Evolutionary conservation across 2,797 vertebrate species (phyloP).

Genomic region (Sardinella longiceps): DNA sequence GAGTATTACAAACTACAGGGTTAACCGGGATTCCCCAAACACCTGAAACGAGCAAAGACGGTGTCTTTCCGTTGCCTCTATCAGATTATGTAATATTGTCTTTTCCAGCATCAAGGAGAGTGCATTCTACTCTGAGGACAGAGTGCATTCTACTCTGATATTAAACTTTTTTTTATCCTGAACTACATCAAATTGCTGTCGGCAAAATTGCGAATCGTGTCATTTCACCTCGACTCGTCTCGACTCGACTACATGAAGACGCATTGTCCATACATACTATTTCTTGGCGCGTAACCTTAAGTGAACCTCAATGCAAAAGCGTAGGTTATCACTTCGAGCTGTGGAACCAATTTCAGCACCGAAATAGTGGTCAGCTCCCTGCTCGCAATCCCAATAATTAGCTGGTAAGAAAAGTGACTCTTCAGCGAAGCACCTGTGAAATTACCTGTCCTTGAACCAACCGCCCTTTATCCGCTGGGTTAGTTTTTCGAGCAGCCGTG

Average conservation of each 20-base stretch:
- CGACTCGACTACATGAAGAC: constrained; percentile 11
- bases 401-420: neutral
- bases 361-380: constrained; percentile 36
- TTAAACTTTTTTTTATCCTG: neutral
- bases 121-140: neutral
- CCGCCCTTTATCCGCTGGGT: neutral
- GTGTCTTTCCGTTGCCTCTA: constrained; percentile 20
- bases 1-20: constrained; percentile 24
- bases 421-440: constrained; percentile 10
- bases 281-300: constrained; percentile 43
- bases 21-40: constrained; percentile 16
- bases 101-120: neutral
- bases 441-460: constrained; percentile 32
- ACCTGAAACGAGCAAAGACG: constrained; percentile 28
- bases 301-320: constrained; percentile 37
- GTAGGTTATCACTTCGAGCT: neutral
- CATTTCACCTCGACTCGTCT: constrained; percentile 21
- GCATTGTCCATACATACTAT: constrained; percentile 17
- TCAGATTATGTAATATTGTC: constrained; percentile 3
- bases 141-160: neutral
- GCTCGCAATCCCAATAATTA: neutral
- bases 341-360: constrained; percentile 40
- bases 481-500: constrained; percentile 32
- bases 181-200: neutral
- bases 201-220: neutral